Conservation (phyloP, 2,888 invertebrate species). For the Agrochola macilenta region DNA sequence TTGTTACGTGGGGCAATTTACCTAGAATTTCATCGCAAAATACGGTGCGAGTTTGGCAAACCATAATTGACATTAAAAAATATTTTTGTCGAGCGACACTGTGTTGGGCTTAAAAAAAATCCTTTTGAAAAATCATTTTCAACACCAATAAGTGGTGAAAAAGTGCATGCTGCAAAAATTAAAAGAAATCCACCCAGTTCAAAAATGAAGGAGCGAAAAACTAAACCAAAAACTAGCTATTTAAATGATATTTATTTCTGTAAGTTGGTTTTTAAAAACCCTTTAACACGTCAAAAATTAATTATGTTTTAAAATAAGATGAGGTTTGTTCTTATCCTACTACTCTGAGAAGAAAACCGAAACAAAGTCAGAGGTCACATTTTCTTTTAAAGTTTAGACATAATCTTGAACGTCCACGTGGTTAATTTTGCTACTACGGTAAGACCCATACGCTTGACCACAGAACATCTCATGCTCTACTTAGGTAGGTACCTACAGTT, state of each 20-base stretch:
- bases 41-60: constrained; percentile 11
- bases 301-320: neutral
- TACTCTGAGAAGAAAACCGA: neutral
- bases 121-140: neutral
- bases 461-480: neutral
- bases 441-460: neutral
- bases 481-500: neutral
- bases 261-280: too few species aligned
- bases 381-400: too few species aligned
- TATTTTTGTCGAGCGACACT: neutral
- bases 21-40: constrained; percentile 26
- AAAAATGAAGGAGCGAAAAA: neutral
- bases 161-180: too few species aligned
- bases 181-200: too few species aligned
- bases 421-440: neutral
- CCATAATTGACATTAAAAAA: constrained; percentile 8
- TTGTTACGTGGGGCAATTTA: constrained; percentile 45
- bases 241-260: neutral
- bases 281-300: neutral
- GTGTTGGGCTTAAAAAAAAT: neutral
- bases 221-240: too few species aligned
- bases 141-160: neutral
- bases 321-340: neutral
- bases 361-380: neutral
- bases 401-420: neutral